A percentile compares a stretch with the other conserved stretches of the same genome.
These are phyloP conservation scores for Philopotamus ludificatus DNA, from an alignment of 1,140 invertebrate genomes.

Conservation along the genomic window DNA sequence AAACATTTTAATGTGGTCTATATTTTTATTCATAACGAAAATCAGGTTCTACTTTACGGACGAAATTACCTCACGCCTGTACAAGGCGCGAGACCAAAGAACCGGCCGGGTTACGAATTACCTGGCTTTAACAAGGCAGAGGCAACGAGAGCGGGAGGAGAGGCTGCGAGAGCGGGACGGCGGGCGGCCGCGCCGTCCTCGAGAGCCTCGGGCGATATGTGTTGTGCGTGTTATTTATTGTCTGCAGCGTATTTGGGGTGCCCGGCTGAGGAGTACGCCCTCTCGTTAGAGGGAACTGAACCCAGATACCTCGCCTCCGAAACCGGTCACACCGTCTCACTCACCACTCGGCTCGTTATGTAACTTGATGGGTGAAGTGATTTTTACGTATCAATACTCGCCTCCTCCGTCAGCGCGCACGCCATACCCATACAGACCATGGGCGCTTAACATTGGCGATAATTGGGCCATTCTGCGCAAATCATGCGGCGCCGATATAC, in stretches of 20 bases:
- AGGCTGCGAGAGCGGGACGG: background rate
- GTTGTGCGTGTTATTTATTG: slow-evolving; percentile 13
- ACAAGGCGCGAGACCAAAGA: slow-evolving; percentile 11
- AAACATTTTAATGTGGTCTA: background rate
- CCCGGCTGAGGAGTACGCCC: slow-evolving; percentile 12
- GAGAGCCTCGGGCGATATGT: slow-evolving; percentile 12
- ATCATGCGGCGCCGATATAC: too few relatives aligned
- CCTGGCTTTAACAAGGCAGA: slow-evolving; percentile 6
- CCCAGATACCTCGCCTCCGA: background rate
- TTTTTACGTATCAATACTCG: slow-evolving; percentile 22
- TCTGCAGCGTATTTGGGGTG: slow-evolving; percentile 11
- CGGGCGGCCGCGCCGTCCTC: background rate
- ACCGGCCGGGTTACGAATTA: slow-evolving; percentile 9
- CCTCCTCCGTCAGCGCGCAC: background rate
- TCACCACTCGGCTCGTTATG: slow-evolving; percentile 20
- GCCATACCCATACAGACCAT: background rate
- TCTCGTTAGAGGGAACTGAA: slow-evolving; percentile 22
- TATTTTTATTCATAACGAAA: background rate
- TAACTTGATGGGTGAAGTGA: slow-evolving; percentile 23
- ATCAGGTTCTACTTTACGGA: background rate
- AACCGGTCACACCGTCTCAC: slow-evolving; percentile 18
- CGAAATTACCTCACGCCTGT: slow-evolving; percentile 12
- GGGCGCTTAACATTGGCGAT: background rate
- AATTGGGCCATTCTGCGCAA: background rate
- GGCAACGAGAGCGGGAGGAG: background rate